Conservation (phyloP, 2,113 vertebrate genomes). For the Suncus etruscus region DNA sequence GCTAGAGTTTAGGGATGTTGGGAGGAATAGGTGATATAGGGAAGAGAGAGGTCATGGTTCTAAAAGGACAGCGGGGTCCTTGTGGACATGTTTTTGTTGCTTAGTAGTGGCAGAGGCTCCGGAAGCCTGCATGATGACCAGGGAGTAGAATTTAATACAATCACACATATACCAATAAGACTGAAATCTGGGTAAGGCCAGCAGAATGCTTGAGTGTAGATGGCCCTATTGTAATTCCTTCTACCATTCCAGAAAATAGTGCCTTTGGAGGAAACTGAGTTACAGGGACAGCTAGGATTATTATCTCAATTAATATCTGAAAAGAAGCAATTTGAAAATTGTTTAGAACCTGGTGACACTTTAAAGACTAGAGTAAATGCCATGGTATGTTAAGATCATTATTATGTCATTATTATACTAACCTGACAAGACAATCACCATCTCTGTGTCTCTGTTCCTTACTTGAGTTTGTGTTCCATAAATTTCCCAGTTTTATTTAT, state of each 20-base stretch:
- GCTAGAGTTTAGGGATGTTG: not conserved
- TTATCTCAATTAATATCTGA: too few relatives aligned
- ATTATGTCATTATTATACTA: not conserved
- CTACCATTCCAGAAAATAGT: not conserved
- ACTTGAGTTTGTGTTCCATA: not conserved
- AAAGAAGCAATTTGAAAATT: not conserved
- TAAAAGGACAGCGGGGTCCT: not conserved
- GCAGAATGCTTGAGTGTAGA: not conserved
- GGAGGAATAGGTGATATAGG: not conserved
- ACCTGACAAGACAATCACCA: rapidly evolving
- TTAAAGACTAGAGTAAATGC: not conserved
- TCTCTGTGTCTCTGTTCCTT: not conserved
- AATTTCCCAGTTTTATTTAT: not conserved
- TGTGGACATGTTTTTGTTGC: not conserved
- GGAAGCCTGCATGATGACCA: not conserved
- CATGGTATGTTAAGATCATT: not conserved
- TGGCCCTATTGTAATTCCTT: not conserved
- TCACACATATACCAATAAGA: not conserved
- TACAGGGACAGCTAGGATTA: too few relatives aligned
- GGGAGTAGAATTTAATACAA: not conserved
- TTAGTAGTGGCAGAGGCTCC: not conserved
- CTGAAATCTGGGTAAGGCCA: not conserved
- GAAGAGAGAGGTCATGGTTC: not conserved
- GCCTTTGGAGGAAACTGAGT: not conserved
- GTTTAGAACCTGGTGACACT: not conserved